phyloP scores from a whole-genome alignment of 1,140 invertebrate species.

The Saccostrea echinata region DNA sequence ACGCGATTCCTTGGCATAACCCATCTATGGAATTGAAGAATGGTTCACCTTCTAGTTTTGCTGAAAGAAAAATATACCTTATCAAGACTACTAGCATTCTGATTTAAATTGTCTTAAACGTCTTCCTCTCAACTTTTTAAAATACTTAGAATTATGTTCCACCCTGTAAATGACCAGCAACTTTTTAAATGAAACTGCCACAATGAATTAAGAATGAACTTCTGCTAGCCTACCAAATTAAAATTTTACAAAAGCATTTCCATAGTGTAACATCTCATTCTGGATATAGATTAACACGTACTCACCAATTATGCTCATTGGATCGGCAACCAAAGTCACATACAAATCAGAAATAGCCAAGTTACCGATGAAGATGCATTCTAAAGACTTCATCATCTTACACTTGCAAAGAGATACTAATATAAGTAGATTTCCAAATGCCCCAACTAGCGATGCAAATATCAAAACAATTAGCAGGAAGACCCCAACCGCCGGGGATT shows the following conservation, averaged over 20 bases:
- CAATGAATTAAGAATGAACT: too few species aligned
- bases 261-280: too few species aligned
- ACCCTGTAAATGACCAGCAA: too few species aligned
- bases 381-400: constrained; percentile 51
- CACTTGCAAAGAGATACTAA: constrained; percentile 52
- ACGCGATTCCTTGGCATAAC: constrained; percentile 71
- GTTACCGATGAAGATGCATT: constrained; percentile 63
- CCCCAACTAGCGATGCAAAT: constrained; percentile 50
- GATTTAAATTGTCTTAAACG: background rate
- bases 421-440: constrained; percentile 60
- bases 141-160: too few species aligned
- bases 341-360: constrained; percentile 61
- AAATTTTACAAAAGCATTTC: too few species aligned
- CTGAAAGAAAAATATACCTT: constrained; percentile 47
- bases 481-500: constrained; percentile 54
- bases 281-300: too few species aligned
- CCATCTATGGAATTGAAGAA: constrained; percentile 51
- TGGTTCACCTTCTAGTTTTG: constrained; percentile 62
- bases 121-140: background rate
- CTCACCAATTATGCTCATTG: constrained; percentile 64
- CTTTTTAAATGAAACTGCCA: too few species aligned
- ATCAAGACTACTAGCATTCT: background rate
- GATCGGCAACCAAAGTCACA: constrained; percentile 59
- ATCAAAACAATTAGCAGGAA: constrained; percentile 49
- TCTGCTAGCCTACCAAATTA: too few species aligned